Evolutionary conservation across 2,113 vertebrate genomes (phyloP), one percentile per base, ranked within the genome.

Genomic region (Microcebus tavaratra): DNA sequence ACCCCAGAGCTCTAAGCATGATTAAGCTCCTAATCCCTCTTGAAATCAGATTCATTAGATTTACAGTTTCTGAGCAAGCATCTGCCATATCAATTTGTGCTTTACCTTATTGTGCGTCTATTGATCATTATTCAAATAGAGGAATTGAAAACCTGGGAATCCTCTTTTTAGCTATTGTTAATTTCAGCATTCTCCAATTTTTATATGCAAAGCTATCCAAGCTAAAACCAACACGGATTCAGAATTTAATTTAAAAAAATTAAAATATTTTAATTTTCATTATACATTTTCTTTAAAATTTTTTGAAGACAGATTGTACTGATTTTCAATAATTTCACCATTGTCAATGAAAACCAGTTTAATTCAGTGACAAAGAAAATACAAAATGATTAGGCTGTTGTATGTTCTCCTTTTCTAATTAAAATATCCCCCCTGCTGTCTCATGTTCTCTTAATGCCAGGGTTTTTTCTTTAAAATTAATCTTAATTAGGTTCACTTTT

Each of bases 401-500:
- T 17, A 31, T 84, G 81, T 80, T 80, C 4, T 34, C 57, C 55
- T 91, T 73, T 90, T 59, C 25, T 72, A 85, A 92, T 98, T 92
- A 95, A 95, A 97, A 80, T 13, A 63, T 90, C 20, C 72, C 72
- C 68, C 85, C 81, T 97, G 57, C 76, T 1, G 2, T 61, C 76
- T 82, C 53, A 59, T 88, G 42, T 31, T 86, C 39, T 61, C 31
- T 88, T 27, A 73, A 94, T 88, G 17, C 61, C 67, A 88, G 20
- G 17, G 73, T 78, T 78, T 89, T 89, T 68, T 48, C 25, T 63
- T 90, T 94, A 86, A 97, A 97, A 94, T 96, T 88, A 85, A 85
- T 92, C 65, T 95, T 96, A 95, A 93, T 95, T 88, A 39, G 29
- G 21, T 95, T 94, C 85, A 80, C 72, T 97, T 87, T 86, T 85